Conservation (phyloP, 2,888 invertebrate species). For the Dioctria rufipes region DNA sequence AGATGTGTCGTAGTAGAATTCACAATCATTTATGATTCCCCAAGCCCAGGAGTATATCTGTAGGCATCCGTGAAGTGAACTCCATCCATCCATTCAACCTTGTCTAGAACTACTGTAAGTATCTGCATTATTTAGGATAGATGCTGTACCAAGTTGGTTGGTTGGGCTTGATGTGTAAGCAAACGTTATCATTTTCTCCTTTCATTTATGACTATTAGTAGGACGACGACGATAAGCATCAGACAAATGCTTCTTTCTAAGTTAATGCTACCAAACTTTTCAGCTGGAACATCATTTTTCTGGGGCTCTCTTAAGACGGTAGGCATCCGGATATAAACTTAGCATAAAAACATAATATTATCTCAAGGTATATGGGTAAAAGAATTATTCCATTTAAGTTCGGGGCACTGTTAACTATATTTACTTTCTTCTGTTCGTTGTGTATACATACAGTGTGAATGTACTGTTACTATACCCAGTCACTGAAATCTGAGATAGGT, state of each 20-base stretch:
- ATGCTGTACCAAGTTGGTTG: neutral
- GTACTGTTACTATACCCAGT: neutral
- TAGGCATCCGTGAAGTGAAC: neutral
- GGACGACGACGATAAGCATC: neutral
- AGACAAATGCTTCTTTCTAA: neutral
- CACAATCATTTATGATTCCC: too few species aligned
- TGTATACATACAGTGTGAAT: too few species aligned
- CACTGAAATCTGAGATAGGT: neutral
- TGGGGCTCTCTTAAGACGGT: neutral
- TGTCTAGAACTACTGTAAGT: neutral
- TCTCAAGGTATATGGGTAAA: neutral
- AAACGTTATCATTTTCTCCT: slow-evolving; percentile 6
- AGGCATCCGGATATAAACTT: neutral
- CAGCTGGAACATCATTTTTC: neutral
- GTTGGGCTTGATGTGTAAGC: neutral
- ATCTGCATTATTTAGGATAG: slow-evolving; percentile 21
- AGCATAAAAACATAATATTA: neutral
- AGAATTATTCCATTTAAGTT: neutral
- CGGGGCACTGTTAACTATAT: neutral
- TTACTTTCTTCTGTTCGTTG: neutral
- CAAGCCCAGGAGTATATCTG: too few species aligned
- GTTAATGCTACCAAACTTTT: neutral
- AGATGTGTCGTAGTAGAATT: neutral
- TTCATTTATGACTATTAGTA: slow-evolving; percentile 11
- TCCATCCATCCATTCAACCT: neutral